Conservation (phyloP, 1,140 invertebrate genomes). For the Ips nitidus region DNA sequence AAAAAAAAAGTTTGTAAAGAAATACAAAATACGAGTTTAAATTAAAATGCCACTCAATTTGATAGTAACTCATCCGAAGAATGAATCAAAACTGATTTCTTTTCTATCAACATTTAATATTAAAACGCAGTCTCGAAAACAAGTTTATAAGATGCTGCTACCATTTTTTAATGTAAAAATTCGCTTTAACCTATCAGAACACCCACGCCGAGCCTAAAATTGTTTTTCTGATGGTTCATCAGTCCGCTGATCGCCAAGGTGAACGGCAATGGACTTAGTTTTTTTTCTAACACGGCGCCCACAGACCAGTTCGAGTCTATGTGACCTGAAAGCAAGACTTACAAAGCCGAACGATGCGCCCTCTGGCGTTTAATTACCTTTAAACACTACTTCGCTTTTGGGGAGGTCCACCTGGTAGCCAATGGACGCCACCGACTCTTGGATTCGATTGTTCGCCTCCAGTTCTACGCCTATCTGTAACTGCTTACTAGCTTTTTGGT, state of each 20-base stretch:
- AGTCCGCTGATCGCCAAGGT: constrained; percentile 89
- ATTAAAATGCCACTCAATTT: constrained; percentile 13
- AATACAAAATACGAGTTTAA: background rate
- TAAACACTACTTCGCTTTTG: constrained; percentile 91
- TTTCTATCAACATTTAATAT: no score
- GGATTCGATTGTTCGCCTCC: constrained; percentile 82
- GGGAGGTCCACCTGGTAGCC: constrained; percentile 97
- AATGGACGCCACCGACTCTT: constrained; percentile 89
- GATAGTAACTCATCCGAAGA: background rate
- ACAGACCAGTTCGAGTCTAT: constrained; percentile 96
- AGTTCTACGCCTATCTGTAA: constrained; percentile 83
- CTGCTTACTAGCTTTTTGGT: constrained; percentile 91
- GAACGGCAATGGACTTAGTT: constrained; percentile 89
- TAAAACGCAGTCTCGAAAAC: no score
- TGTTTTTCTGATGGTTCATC: constrained; percentile 88
- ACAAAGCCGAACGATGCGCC: background rate
- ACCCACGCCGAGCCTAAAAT: constrained; percentile 85
- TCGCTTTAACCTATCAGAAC: constrained; percentile 76
- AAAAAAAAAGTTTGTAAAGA: constrained; percentile 11
- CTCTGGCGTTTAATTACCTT: constrained; percentile 62
- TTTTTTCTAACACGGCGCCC: constrained; percentile 92
- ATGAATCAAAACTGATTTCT: no score
- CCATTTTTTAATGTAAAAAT: background rate
- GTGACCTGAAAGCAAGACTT: constrained; percentile 64
- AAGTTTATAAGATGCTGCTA: background rate